Conservation (phyloP, 2,113 vertebrate genomes). For the Dipodomys spectabilis region DNA sequence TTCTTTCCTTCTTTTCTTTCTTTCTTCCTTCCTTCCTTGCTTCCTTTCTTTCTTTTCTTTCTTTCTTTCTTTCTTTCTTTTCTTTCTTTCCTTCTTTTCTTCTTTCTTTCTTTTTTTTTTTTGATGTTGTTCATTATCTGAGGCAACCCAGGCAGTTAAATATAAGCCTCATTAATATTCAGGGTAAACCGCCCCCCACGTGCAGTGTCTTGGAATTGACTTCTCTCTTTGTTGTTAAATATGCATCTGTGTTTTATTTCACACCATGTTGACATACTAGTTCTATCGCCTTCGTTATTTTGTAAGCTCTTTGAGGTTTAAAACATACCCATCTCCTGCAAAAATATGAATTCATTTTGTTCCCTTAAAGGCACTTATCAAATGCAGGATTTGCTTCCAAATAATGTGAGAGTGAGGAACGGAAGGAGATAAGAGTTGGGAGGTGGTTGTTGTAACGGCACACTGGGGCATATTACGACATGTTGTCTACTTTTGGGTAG, state of each 20-base stretch:
- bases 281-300: constrained; percentile 39
- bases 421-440: not conserved
- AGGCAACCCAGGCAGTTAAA: constrained; percentile 30
- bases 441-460: not conserved
- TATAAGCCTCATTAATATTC: constrained; percentile 49
- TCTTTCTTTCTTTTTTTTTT: not conserved
- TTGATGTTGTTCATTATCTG: not conserved
- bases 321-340: not conserved
- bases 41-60: not conserved
- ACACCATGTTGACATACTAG: not conserved
- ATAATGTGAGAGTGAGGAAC: not conserved
- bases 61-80: no score
- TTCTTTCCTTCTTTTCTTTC: no score
- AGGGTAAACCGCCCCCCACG: not conserved
- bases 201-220: not conserved
- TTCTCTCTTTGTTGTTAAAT: not conserved
- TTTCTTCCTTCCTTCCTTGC: no score
- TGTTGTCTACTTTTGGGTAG: not conserved
- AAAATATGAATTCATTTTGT: constrained; percentile 45
- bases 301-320: constrained; percentile 49
- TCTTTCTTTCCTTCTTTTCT: no score
- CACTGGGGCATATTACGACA: not conserved
- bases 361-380: constrained; percentile 28
- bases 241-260: constrained; percentile 23
- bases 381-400: constrained; percentile 37